phyloP scores from a whole-genome alignment of 2,888 invertebrate genomes.

The Xiphydria camelus region DNA sequence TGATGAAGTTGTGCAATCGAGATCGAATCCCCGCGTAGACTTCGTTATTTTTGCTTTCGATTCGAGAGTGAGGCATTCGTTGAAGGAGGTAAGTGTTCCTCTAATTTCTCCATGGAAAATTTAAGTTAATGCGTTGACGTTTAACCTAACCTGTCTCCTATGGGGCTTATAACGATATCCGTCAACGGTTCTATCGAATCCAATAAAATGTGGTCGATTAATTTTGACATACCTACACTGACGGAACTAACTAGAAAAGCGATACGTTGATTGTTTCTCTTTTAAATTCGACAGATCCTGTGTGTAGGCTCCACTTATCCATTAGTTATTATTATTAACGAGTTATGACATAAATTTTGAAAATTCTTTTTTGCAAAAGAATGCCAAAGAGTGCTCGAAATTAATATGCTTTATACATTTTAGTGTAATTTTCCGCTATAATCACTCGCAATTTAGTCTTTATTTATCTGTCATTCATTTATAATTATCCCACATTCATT shows the following conservation, averaged over 20 bases:
- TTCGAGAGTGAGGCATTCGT: constrained; percentile 31
- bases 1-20: constrained; percentile 27
- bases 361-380: too few species aligned
- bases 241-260: too few species aligned
- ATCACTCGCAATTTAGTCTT: constrained; percentile 3
- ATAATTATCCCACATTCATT: too few species aligned
- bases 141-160: not conserved
- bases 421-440: not conserved
- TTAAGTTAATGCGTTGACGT: not conserved
- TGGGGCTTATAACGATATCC: too few species aligned
- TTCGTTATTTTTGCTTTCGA: constrained; percentile 50
- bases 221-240: too few species aligned
- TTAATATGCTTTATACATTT: not conserved
- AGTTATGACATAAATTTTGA: too few species aligned
- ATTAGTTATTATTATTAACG: too few species aligned
- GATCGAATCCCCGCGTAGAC: constrained; percentile 38
- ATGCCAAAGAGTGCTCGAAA: not conserved
- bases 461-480: too few species aligned
- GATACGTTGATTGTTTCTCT: constrained; percentile 10
- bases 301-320: too few species aligned
- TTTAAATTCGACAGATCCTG: too few species aligned
- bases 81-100: constrained; percentile 37
- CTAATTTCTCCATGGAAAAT: not conserved
- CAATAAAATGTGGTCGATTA: too few species aligned
- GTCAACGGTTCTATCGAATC: too few species aligned